phyloP scores from a whole-genome alignment of 2,888 invertebrate genomes.

The Aphidius colemani region DNA sequence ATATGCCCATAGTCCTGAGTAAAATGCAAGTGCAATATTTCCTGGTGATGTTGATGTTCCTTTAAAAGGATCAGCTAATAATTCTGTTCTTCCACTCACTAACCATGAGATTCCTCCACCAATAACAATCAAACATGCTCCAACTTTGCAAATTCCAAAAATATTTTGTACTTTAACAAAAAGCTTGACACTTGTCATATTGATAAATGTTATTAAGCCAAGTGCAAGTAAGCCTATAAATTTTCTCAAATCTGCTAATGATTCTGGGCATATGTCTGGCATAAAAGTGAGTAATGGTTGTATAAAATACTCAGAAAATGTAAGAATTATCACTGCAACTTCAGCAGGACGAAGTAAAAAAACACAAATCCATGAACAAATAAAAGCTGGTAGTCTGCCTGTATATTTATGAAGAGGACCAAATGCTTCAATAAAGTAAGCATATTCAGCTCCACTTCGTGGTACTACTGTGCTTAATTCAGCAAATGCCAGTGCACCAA shows the following conservation, averaged over 20 bases:
- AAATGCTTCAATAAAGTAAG: constrained; percentile 78
- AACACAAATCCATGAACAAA: constrained; percentile 79
- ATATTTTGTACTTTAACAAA: constrained; percentile 82
- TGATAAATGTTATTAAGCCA: constrained; percentile 76
- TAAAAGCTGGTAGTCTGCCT: constrained; percentile 76
- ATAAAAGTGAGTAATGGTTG: constrained; percentile 65
- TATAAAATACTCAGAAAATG: constrained; percentile 76
- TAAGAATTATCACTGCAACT: constrained; percentile 76
- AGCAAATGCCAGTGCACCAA: constrained; percentile 80
- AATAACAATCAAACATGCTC: constrained; percentile 78
- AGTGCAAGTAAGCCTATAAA: constrained; percentile 69
- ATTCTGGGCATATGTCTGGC: constrained; percentile 59
- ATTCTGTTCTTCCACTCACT: constrained; percentile 66
- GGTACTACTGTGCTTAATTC: constrained; percentile 80
- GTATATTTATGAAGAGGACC: constrained; percentile 70
- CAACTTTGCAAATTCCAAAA: constrained; percentile 78
- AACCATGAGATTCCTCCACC: constrained; percentile 76
- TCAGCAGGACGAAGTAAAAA: constrained; percentile 77
- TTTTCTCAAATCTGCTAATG: constrained; percentile 63
- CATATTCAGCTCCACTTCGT: constrained; percentile 81
- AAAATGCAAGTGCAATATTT: constrained; percentile 77
- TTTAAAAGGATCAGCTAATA: constrained; percentile 71
- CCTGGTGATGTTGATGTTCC: constrained; percentile 70
- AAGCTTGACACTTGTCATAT: constrained; percentile 76
- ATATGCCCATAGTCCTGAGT: constrained; percentile 85